These are phyloP conservation scores for Dinomys branickii DNA, from an alignment of 2,113 vertebrate genomes.

Conservation along the genomic window DNA sequence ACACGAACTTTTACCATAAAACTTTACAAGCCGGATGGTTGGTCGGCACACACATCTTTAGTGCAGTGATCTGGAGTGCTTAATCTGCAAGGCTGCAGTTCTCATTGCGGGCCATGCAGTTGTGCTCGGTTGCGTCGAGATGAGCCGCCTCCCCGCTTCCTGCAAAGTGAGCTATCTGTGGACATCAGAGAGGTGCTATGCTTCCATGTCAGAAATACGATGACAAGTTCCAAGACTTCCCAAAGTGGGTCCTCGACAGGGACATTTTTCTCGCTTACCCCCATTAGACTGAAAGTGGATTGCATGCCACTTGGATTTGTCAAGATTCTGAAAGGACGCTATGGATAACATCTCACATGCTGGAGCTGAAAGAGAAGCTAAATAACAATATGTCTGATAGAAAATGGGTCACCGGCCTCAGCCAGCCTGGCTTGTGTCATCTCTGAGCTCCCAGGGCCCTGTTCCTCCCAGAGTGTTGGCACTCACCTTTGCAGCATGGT, in stretches of 20 bases:
- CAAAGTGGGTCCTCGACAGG: neutral
- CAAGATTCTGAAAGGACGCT: neutral
- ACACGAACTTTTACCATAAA: constrained; percentile 75
- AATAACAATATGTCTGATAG: neutral
- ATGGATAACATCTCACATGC: neutral
- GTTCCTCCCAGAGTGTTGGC: neutral
- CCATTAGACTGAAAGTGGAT: neutral
- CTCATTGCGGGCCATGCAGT: neutral
- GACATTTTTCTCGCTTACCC: neutral
- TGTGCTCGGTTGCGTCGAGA: fast-evolving
- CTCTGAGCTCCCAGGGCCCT: neutral
- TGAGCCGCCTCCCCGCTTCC: neutral
- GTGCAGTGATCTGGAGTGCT: neutral
- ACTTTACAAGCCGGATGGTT: constrained; percentile 66
- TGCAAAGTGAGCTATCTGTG: neutral
- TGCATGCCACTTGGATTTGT: too few species aligned
- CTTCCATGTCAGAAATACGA: neutral
- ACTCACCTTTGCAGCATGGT: neutral
- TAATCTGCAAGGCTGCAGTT: neutral
- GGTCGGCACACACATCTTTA: constrained; percentile 21
- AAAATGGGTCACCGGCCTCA: neutral
- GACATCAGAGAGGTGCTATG: neutral
- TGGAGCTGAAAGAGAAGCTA: neutral
- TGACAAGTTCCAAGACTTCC: neutral
- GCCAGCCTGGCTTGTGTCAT: neutral